Evolutionary conservation across 2,888 invertebrate species (phyloP).

Genomic region (Lycophotia porphyrea): DNA sequence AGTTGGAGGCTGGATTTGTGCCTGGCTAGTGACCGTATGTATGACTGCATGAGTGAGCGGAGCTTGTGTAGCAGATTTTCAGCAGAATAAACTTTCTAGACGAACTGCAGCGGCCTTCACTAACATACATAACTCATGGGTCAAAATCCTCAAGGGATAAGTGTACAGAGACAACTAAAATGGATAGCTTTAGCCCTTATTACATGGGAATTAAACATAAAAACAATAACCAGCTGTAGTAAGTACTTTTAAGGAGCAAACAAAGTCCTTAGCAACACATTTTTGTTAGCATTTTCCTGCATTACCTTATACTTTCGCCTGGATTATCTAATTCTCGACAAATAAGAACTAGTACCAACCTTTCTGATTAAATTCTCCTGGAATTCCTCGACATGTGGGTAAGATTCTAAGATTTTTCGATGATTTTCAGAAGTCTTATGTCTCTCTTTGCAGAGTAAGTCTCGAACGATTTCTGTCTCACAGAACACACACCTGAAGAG

Average conservation of each 20-base stretch:
- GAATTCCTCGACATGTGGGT: conserved; percentile 76
- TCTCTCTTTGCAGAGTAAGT: conserved; percentile 69
- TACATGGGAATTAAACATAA: background rate
- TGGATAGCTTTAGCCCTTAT: background rate
- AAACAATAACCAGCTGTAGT: background rate
- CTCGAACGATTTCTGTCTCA: conserved; percentile 68
- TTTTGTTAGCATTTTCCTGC: background rate
- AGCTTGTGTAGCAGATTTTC: background rate
- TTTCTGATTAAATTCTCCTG: conserved; percentile 78
- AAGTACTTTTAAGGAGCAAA: background rate
- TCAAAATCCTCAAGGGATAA: background rate
- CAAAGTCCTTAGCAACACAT: background rate
- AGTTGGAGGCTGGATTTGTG: background rate
- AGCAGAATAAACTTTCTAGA: background rate
- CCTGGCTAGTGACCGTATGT: background rate
- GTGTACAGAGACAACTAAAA: background rate
- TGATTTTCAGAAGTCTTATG: conserved; percentile 75
- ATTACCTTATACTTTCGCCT: background rate
- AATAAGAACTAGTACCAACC: conserved; percentile 65
- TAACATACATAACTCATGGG: background rate
- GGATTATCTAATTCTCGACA: background rate
- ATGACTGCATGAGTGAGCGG: background rate
- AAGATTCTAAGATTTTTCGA: conserved; percentile 65
- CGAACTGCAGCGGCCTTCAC: background rate
- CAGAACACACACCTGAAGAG: conserved; percentile 79